These are phyloP conservation scores for Miichthys miiuy DNA, from an alignment of 2,797 vertebrate species.

Conservation along the genomic window DNA sequence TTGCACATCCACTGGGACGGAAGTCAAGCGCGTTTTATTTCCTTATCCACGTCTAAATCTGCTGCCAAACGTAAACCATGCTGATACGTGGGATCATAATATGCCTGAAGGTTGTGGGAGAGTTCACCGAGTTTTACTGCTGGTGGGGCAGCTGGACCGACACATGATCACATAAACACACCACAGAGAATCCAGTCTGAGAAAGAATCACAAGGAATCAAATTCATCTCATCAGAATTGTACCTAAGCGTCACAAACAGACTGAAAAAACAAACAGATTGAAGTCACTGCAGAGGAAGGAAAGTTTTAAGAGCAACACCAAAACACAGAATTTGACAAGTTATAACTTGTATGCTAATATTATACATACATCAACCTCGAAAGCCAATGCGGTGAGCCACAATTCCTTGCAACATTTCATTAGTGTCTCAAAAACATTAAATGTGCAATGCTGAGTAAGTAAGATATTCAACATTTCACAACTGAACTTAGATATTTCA, in stretches of 20 bases:
- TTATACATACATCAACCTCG: background rate
- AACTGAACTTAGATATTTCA: too few relatives aligned
- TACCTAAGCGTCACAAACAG: background rate
- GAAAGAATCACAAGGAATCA: background rate
- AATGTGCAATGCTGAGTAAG: background rate
- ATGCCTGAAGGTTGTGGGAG: background rate
- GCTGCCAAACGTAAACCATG: background rate
- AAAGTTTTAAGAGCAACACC: too few relatives aligned
- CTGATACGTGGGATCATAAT: background rate
- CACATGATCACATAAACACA: background rate
- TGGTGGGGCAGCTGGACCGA: background rate
- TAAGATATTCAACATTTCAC: background rate
- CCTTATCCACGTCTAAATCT: background rate
- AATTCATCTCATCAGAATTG: background rate
- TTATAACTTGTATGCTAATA: background rate
- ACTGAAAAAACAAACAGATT: background rate
- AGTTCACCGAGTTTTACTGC: background rate
- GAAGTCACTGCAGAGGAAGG: background rate
- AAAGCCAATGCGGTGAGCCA: background rate
- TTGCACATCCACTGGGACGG: too few relatives aligned
- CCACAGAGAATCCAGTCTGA: background rate
- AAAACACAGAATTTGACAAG: background rate
- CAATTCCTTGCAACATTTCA: background rate
- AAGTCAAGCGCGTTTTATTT: background rate
- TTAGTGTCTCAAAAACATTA: background rate